phyloP scores from a whole-genome alignment of 2,113 vertebrate genomes.

The Gnathonemus echidnorhynchus region DNA sequence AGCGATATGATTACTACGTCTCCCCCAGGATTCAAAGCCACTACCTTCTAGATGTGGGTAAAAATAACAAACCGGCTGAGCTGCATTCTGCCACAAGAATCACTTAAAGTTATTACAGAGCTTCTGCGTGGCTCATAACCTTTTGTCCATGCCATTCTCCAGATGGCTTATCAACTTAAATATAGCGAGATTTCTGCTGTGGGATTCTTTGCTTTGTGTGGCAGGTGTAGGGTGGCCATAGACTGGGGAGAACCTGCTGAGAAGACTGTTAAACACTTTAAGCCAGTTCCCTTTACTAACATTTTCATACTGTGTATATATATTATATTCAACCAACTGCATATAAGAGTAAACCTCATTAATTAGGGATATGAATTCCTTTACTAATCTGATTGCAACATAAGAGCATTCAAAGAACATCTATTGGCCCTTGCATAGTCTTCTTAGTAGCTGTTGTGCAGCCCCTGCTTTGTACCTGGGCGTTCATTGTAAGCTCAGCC shows the following conservation, averaged over 20 bases:
- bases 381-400: background rate
- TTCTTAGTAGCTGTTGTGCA: background rate
- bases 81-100: background rate
- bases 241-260: background rate
- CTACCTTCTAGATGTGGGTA: background rate
- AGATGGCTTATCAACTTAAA: background rate
- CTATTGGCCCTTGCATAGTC: background rate
- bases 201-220: background rate
- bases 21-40: background rate
- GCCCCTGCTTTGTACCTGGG: background rate
- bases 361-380: background rate
- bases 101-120: background rate
- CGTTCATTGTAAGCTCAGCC: background rate
- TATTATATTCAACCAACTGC: background rate
- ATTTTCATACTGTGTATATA: background rate
- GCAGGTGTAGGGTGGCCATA: too few species aligned
- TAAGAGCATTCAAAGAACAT: background rate
- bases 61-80: background rate
- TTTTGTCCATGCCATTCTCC: background rate
- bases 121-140: background rate
- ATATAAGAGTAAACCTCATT: background rate
- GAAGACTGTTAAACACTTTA: background rate
- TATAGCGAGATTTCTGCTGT: background rate
- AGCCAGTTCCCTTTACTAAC: background rate
- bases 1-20: background rate